These are phyloP conservation scores for Protaetia brevitarsis DNA, from an alignment of 1,140 invertebrate species.

Conservation along the genomic window DNA sequence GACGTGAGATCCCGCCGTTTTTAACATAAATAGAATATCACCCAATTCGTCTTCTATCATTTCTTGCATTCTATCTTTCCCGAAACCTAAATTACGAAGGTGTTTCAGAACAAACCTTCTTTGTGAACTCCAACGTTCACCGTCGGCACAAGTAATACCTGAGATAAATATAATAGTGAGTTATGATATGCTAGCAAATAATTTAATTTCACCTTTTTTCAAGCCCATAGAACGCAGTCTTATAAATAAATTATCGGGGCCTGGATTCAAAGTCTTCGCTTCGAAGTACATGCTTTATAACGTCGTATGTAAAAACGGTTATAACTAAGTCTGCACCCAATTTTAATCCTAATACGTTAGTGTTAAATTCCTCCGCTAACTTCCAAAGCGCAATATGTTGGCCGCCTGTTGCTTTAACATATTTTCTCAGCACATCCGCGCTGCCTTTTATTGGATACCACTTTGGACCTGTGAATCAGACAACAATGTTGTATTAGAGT, in stretches of 20 bases:
- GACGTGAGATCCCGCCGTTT: slow-evolving; percentile 30
- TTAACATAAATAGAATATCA: slow-evolving; percentile 50
- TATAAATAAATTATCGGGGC: slow-evolving; percentile 70
- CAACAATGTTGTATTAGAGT: too few relatives aligned
- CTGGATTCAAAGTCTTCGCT: slow-evolving; percentile 67
- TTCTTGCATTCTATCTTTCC: slow-evolving; percentile 60
- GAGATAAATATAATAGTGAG: too few relatives aligned
- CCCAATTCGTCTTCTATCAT: slow-evolving; percentile 59
- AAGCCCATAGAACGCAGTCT: slow-evolving; percentile 67
- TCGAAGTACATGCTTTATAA: slow-evolving; percentile 59
- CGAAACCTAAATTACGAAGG: slow-evolving; percentile 70
- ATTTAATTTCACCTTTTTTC: slow-evolving; percentile 51
- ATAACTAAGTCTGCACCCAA: slow-evolving; percentile 61
- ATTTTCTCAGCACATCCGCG: slow-evolving; percentile 54
- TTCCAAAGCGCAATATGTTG: slow-evolving; percentile 61
- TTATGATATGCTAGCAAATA: slow-evolving; percentile 7
- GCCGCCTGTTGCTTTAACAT: slow-evolving; percentile 55
- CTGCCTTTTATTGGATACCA: slow-evolving; percentile 68
- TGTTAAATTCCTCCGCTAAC: slow-evolving; percentile 59
- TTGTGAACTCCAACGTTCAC: slow-evolving; percentile 71
- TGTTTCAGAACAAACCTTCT: slow-evolving; percentile 69
- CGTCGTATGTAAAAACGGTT: slow-evolving; percentile 58
- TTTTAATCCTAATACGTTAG: slow-evolving; percentile 63
- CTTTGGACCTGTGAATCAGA: slow-evolving; percentile 63
- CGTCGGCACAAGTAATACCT: slow-evolving; percentile 76